Conservation (phyloP, 2,888 invertebrate species). For the Clitarchus hookeri region DNA sequence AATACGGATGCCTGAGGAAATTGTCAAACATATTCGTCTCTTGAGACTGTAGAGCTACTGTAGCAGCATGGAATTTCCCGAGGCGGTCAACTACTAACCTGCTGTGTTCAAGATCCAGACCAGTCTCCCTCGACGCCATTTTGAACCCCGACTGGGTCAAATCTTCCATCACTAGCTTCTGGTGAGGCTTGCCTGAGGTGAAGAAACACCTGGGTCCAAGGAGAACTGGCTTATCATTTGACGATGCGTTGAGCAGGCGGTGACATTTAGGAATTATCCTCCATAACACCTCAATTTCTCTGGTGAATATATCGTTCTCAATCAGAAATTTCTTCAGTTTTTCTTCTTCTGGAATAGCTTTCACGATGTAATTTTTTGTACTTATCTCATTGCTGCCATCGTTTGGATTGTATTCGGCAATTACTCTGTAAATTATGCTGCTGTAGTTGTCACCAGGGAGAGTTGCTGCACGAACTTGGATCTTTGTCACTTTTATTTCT, state of each 20-base stretch:
- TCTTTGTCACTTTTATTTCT: neutral
- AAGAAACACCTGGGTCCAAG: neutral
- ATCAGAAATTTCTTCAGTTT: neutral
- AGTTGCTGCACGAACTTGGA: neutral
- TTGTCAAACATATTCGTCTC: neutral
- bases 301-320: neutral
- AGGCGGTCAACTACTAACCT: neutral
- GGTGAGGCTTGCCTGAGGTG: neutral
- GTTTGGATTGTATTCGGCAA: neutral
- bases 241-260: neutral
- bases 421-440: neutral
- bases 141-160: neutral
- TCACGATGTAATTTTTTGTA: neutral
- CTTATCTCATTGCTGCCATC: neutral
- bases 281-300: neutral
- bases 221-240: neutral
- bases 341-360: neutral
- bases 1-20: neutral
- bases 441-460: slow-evolving; percentile 10
- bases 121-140: neutral
- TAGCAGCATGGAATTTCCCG: neutral
- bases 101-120: neutral
- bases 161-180: neutral
- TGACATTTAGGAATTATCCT: neutral
- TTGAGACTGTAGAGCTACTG: neutral